Percentiles rank a stretch among this genome's conserved stretches.
Conservation (phyloP, 2,113 vertebrate species). For the Amblyornis subalaris region DNA sequence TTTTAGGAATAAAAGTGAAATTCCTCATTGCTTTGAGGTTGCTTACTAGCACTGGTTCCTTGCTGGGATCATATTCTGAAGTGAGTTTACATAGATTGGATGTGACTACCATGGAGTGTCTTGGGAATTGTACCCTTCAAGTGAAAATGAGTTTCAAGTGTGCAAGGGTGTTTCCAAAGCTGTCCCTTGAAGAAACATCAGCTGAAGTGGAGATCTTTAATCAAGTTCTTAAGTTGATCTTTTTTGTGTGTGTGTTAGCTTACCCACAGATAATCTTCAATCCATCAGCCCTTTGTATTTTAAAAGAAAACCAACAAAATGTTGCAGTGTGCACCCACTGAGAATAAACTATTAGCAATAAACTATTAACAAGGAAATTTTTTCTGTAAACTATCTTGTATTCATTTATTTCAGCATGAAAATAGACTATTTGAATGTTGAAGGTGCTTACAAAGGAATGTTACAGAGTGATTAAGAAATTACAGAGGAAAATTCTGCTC, state of each 20-base stretch:
- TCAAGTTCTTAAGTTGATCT: background rate
- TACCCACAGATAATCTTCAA: background rate
- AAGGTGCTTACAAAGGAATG: background rate
- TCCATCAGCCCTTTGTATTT: background rate
- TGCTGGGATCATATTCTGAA: background rate
- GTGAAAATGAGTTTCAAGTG: constrained; percentile 1
- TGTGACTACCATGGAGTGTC: background rate
- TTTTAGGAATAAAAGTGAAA: background rate
- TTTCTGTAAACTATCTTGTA: background rate
- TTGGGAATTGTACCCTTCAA: background rate
- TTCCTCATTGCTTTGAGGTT: no score
- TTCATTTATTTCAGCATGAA: background rate
- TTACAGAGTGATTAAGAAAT: background rate
- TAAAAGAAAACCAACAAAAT: background rate
- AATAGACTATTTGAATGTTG: background rate
- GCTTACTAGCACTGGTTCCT: background rate
- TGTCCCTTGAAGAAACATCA: background rate
- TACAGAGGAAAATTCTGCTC: background rate
- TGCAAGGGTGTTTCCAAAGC: background rate
- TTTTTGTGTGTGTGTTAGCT: background rate
- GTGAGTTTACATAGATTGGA: background rate
- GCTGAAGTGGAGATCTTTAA: background rate
- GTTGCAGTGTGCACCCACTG: background rate
- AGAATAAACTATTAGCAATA: background rate
- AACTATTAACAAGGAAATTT: background rate